Evolutionary conservation across 1,140 invertebrate genomes (phyloP).

Genomic region (Thaumatotibia leucotreta): DNA sequence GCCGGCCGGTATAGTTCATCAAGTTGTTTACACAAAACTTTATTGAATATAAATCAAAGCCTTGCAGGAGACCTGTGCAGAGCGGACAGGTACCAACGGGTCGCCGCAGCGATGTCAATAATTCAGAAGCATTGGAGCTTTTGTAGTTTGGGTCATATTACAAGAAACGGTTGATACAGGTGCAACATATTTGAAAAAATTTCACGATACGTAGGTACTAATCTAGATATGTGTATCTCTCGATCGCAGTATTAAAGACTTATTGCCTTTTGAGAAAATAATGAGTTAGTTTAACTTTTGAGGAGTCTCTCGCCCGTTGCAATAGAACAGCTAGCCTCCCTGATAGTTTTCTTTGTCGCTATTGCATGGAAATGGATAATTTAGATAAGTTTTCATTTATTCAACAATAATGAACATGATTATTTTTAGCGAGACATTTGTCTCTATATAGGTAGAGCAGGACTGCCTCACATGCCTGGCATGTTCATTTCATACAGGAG

Average conservation of each 20-base stretch:
- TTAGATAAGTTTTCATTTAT: no score
- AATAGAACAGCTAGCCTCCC: no score
- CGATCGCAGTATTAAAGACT: no score
- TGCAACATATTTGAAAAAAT: background rate
- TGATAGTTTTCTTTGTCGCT: no score
- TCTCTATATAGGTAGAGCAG: no score
- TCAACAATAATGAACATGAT: no score
- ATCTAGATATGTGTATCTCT: background rate
- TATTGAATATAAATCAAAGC: conserved; percentile 38
- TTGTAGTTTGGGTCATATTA: conserved; percentile 17
- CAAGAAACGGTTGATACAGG: background rate
- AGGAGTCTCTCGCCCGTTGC: no score
- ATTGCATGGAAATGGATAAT: no score
- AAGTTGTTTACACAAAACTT: conserved; percentile 1
- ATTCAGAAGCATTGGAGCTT: conserved; percentile 38
- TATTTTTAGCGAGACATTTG: no score
- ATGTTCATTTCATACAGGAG: no score
- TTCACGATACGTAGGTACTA: background rate
- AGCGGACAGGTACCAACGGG: conserved; percentile 17
- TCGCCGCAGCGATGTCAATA: conserved; percentile 32
- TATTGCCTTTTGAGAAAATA: no score
- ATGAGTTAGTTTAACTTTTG: background rate
- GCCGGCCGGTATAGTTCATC: background rate
- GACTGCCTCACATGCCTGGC: no score
- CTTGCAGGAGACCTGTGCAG: background rate